A percentile compares a stretch with the other conserved stretches of the same genome.
Evolutionary conservation across 2,888 invertebrate genomes (phyloP).

Genomic region (Eupithecia abbreviata): DNA sequence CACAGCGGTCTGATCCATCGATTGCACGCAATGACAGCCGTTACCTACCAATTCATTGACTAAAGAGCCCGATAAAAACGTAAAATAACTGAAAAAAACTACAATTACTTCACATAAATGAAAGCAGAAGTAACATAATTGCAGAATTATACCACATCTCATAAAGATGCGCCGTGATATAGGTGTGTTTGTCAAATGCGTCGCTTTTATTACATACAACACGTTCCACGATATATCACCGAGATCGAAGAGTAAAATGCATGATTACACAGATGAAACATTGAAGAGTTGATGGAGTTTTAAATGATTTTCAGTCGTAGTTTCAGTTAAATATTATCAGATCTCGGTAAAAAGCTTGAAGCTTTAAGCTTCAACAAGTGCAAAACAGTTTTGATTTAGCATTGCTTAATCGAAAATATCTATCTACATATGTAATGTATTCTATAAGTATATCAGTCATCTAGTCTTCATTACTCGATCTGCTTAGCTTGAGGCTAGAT

Average conservation of each 20-base stretch:
- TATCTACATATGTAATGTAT: too few species aligned
- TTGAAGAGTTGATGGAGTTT: constrained; percentile 2
- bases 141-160: constrained; percentile 8
- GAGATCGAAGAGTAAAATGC: neutral
- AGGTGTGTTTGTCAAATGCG: constrained; percentile 12
- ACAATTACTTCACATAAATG: neutral
- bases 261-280: constrained; percentile 6
- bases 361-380: neutral
- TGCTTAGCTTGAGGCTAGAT: too few species aligned
- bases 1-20: neutral
- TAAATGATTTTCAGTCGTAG: neutral
- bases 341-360: neutral
- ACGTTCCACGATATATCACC: neutral
- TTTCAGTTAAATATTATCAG: neutral
- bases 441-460: too few species aligned
- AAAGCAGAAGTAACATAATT: constrained; percentile 14
- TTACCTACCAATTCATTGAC: neutral
- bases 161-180: constrained; percentile 1
- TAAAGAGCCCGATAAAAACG: neutral
- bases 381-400: neutral
- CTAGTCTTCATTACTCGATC: too few species aligned
- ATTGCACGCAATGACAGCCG: neutral
- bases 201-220: constrained; percentile 4
- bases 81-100: neutral
- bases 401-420: neutral